Conservation (phyloP, 2,888 invertebrate genomes). For the Ornithoptera alexandrae region DNA sequence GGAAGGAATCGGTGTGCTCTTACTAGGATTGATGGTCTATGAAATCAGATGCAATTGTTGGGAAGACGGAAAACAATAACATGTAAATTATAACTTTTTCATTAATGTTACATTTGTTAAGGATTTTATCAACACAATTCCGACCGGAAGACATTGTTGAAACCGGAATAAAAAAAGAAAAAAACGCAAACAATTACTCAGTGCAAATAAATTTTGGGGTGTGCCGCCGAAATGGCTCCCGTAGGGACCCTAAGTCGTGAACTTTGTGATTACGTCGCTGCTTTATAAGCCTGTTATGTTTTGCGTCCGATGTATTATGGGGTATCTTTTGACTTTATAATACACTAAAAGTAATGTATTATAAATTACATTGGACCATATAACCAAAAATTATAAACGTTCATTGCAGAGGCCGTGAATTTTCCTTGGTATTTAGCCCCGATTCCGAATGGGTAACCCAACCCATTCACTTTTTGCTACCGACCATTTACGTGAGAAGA, state of each 20-base stretch:
- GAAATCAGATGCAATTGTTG: too few relatives aligned
- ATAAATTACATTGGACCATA: not conserved
- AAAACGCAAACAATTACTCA: conserved; percentile 75
- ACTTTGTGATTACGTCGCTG: conserved; percentile 73
- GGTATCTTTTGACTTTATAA: conserved; percentile 17
- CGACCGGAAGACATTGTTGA: not conserved
- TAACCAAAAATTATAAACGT: not conserved
- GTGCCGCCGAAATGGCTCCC: conserved; percentile 68
- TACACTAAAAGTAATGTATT: conserved; percentile 8
- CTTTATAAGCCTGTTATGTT: conserved; percentile 78
- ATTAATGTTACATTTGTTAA: not conserved
- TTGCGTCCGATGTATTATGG: conserved; percentile 60
- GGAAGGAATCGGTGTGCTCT: too few relatives aligned
- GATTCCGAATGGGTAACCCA: not conserved
- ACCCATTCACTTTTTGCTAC: not conserved
- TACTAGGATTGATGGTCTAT: too few relatives aligned
- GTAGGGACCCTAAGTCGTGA: conserved; percentile 58
- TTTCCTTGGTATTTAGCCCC: not conserved
- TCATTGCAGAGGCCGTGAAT: not conserved
- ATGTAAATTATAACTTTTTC: too few relatives aligned
- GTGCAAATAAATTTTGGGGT: conserved; percentile 76
- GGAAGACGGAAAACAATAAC: too few relatives aligned
- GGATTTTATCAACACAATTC: not conserved
- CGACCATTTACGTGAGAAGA: not conserved
- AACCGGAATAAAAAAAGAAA: conserved; percentile 63